phyloP scores from a whole-genome alignment of 2,888 invertebrate species.

The Drosophila emarginata region DNA sequence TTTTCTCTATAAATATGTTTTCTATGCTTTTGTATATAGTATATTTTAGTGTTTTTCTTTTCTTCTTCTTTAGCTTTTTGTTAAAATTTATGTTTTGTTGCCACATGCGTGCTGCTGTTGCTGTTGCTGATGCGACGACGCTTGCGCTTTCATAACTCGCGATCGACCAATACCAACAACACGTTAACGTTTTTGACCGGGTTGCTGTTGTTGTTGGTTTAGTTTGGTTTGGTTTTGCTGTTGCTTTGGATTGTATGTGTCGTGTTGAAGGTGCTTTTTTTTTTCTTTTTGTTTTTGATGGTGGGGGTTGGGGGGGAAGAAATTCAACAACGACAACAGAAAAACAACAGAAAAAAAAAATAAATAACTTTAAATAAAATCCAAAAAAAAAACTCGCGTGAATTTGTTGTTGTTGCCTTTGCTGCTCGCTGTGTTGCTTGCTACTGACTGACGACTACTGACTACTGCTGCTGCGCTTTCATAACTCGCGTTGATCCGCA shows the following conservation, averaged over 20 bases:
- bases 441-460: constrained; percentile 4
- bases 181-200: constrained; percentile 12
- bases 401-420: constrained; percentile 32
- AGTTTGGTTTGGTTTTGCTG: neutral
- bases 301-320: neutral
- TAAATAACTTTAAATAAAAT: constrained; percentile 3
- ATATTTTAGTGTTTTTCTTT: neutral
- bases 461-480: constrained; percentile 70
- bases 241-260: constrained; percentile 1
- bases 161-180: constrained; percentile 11
- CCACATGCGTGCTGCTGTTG: constrained; percentile 13
- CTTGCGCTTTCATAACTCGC: constrained; percentile 19
- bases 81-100: constrained; percentile 11
- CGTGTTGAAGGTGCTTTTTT: neutral
- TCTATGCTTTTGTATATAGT: neutral
- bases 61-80: neutral
- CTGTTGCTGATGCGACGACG: constrained; percentile 10
- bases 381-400: constrained; percentile 6
- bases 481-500: constrained; percentile 78
- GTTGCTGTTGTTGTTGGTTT: constrained; percentile 1
- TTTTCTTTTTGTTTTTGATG: neutral
- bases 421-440: constrained; percentile 33
- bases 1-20: neutral
- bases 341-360: constrained; percentile 10
- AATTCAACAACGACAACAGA: neutral